Evolutionary conservation across 2,113 vertebrate genomes (phyloP), one percentile per base, ranked within the genome.

Genomic region (Eulemur rufifrons): DNA sequence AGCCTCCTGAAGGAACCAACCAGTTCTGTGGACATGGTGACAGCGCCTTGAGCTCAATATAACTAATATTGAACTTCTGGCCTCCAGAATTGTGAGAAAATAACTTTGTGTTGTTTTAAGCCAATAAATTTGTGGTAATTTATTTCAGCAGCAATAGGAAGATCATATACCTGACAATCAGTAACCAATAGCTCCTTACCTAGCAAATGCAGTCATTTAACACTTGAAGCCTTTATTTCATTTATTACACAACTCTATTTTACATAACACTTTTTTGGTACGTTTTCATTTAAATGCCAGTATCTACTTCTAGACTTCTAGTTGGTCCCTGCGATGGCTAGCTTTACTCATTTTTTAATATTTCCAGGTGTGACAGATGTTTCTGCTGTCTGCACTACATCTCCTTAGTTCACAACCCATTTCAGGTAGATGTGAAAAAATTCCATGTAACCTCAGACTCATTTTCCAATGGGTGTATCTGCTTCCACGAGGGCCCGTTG

Each of bases 21-120:
- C 3, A 89, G 8, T 18, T 8, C 2, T 18, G 27, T 9, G 11
- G 8, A 81, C 5, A 3, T 1, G 0, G 0, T 78, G 39, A 54
- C 10, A 27, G 59, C 3, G 3, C 2, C 4, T 39, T 32, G 63
- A 68, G 12, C 39, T 64, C 10, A n/a, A 0, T 88, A 21, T 34
- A 81, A 42, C 0, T 63, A 3, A 89, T 15, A 71, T 78, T 39
- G 56, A n/a, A 83, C 2, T 11, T 85, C 17, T 18, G 47, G 18
- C 1, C 5, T 76, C 59, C 0, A 18, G 32, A 88, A 88, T 0
- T 10, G 0, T 39, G 39, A 37, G 7, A 9, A 54, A 82, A 50
- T 91, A 56, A 3, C n/a, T 86, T 21, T 84, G 7, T 25, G 5
- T 87, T 42, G 2, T 47, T 66, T 71, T 71, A 50, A 73, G 11